Percentiles rank a stretch among this genome's conserved stretches.
Evolutionary conservation across 2,888 invertebrate genomes (phyloP).

Genomic region (Ornithoptera alexandrae): DNA sequence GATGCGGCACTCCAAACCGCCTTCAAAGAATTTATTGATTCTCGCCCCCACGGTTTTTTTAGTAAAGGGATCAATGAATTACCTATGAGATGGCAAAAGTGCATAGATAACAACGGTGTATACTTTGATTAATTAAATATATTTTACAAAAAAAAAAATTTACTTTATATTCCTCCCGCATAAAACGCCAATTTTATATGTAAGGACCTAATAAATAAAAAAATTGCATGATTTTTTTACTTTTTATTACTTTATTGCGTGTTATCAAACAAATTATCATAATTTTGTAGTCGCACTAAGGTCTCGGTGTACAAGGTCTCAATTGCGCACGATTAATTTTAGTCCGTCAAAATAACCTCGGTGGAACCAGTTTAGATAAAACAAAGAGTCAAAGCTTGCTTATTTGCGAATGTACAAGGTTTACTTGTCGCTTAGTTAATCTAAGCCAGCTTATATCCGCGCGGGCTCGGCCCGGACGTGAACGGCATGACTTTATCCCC

Average conservation of each 20-base stretch:
- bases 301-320: slow-evolving; percentile 26
- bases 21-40: no score
- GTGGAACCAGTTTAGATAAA: slow-evolving; percentile 28
- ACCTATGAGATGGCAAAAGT: no score
- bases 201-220: neutral
- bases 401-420: slow-evolving; percentile 51
- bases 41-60: no score
- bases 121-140: no score
- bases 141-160: no score
- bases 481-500: slow-evolving; percentile 45
- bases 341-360: slow-evolving; percentile 25
- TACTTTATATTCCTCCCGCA: no score
- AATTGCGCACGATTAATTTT: slow-evolving; percentile 27
- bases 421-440: slow-evolving; percentile 64
- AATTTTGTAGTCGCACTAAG: slow-evolving; percentile 12
- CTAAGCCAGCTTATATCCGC: slow-evolving; percentile 48
- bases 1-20: no score
- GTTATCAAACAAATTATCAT: slow-evolving; percentile 12
- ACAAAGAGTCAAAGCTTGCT: slow-evolving; percentile 46
- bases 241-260: neutral
- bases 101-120: no score
- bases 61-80: no score
- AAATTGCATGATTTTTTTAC: neutral
- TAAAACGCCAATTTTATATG: no score
- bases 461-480: slow-evolving; percentile 49